These are phyloP conservation scores for Argynnis bischoffii DNA, from an alignment of 2,888 invertebrate genomes.

Conservation along the genomic window DNA sequence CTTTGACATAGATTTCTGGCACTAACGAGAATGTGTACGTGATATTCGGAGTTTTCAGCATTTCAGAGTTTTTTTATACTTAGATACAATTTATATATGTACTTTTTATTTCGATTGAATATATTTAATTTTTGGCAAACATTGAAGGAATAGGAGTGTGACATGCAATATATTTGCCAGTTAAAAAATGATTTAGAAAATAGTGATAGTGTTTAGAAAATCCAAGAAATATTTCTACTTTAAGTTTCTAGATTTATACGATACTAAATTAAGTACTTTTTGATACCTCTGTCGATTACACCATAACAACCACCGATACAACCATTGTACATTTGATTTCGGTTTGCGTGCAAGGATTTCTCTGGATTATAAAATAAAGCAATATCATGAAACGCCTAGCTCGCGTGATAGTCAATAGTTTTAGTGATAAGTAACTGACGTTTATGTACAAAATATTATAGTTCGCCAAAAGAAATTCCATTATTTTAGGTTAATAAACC, in stretches of 20 bases:
- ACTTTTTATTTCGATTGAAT: no score
- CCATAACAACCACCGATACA: no score
- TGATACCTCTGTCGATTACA: not conserved
- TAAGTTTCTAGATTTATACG: no score
- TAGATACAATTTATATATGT: no score
- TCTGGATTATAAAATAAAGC: constrained; percentile 11
- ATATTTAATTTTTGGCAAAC: no score
- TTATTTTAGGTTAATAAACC: not conserved
- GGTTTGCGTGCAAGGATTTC: constrained; percentile 6
- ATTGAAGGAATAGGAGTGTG: no score
- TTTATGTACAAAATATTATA: constrained; percentile 4
- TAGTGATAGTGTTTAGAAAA: no score
- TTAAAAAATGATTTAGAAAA: no score
- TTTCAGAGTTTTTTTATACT: not conserved
- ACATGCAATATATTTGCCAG: no score
- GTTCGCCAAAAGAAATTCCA: not conserved
- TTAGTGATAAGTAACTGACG: constrained; percentile 15
- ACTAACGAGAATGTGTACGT: not conserved
- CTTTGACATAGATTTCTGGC: not conserved
- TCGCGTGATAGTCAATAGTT: constrained; percentile 15
- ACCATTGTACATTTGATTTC: not conserved
- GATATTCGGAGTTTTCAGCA: not conserved
- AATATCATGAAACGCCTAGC: constrained; percentile 8
- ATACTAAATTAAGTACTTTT: not conserved
- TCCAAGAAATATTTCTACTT: no score